Base-by-base conservation (phyloP, 2,113 vertebrate species). In the Orthonyx spaldingii region DNA sequence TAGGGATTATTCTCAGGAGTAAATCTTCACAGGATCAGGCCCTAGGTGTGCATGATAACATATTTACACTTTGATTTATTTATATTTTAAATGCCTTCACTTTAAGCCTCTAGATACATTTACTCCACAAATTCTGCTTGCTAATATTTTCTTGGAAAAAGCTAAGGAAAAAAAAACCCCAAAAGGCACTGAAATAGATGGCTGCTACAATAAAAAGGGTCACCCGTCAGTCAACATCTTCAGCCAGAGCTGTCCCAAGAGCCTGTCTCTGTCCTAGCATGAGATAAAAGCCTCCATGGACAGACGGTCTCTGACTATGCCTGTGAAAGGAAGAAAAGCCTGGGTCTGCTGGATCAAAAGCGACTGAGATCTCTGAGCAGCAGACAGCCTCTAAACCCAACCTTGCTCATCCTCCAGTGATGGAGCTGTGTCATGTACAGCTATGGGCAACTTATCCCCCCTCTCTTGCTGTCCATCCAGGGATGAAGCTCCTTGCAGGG, bases 1-100 rank as follows among this genome's bases (percentile, higher is more conserved):
- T 70, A 84, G 71, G 69, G 50, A 65, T 86, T 90, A 88, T 59
- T 86, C 83, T 92, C 42, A 32, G 59, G 63, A 94, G 83, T 35
- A 35, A 76, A 59, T 1, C 64, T 74, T 80, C 33, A 7, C 66
- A 81, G 92, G 71, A 92, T 93, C 90, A 92, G 90, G 52, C 71
- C 76, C 88, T 92, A 81, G 88, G 76, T 96, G 52, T 86, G 71
- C 55, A 66, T 70, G 59, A 46, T 72, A 95, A 68, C n/a, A 9
- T 85, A 81, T 72, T 94, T 90, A 72, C 47, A 37, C 76, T 94
- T 90, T 66, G 59, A 86, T 90, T 90, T 88, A 46, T 80, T 88
- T 95, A n/a, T 89, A 16, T 79, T 95, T 77, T 84, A 88, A 94
- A 83, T 64, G 49, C 57, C 74, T 6, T 26, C 27, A 59, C 42